Evolutionary conservation across 2,797 vertebrate genomes (phyloP), one percentile per base, ranked within the genome.

Genomic region (Epinephelus malabaricus): DNA sequence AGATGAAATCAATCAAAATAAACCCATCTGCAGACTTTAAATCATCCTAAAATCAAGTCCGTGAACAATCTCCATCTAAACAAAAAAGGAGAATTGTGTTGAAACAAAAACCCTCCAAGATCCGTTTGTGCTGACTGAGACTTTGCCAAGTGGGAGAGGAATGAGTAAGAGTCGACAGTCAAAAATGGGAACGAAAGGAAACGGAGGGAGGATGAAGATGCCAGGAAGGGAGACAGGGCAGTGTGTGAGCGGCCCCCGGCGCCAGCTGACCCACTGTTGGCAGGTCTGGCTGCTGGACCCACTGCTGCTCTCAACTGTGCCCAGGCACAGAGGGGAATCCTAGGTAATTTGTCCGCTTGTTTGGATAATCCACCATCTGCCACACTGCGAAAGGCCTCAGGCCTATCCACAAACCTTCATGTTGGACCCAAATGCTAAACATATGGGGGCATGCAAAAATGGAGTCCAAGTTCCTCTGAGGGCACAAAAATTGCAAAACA

Each of bases 301-400:
- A 82, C 73, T 54, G 90, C 78, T 79, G 59, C 83, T 83, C 84
- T 90, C 83, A 67, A 88, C 86, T 56, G 74, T 69, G 84, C 66
- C 92, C 87, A 88, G 82, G 64, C 87, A 12, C 93, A 92, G 91
- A 84, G 77, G 90, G 90, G 90, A 83, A 90, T 75, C 87, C 79
- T 78, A 88, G 93, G 92, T 95, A 94, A 95, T 94, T 92, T 94
- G 92, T 92, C 79, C 83, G 77, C 92, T 94, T 95, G 92, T 94
- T 94, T 94, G 92, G 92, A 93, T 93, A 92, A 93, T 94, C 88
- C 90, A 88, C 95, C 95, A 95, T 95, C 95, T 96, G 95, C 91
- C 83, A 72, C 76, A 65, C 58, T 75, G 89, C 14, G 46, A 79
- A 90, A 86, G 74, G 86, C 89, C 83, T 55, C 47, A 19, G 75